Evolutionary conservation across 2,888 invertebrate genomes (phyloP), one percentile per base, ranked within the genome.

Genomic region (Apoda limacodes): DNA sequence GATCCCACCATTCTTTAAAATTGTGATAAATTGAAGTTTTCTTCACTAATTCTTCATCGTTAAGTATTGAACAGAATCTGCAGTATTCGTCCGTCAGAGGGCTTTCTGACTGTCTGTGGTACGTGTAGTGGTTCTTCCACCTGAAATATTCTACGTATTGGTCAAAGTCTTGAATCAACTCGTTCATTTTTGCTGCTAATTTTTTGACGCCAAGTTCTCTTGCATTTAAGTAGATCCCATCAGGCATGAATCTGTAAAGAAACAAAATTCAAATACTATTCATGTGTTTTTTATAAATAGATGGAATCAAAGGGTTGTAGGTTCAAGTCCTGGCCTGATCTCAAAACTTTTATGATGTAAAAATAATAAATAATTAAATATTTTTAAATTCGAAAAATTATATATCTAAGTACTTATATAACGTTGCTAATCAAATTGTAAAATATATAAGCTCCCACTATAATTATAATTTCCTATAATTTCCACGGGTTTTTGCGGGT

Each of bases 101-200:
- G 12, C 43, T 54, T 3, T 59, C 60, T 11, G 30, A 34, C 22
- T 58, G 60, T 23, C 37, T 46, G 28, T 70, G 48, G 25, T 60
- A 78, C 0, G 54, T 50, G 34, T 78, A 80, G 38, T 76, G 59
- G 15, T 63, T 71, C 28, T 47, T 60, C 76, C 76, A 78, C 37
- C 43, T 58, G 37, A 78, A 76, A 42, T 60, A 75, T 13, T 67
- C 46, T 0, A 53, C 49, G 14, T 76, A 78, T 17, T 53, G 30
- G 1, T 58, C 56, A 2, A 55, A 56, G 13, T 65, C 39, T 2
- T 53, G 45, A 4, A 74, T 69, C 1, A 80, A 40, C 12, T 55
- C 48, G 25, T 59, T 35, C 48, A 80, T 76, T 39, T 50, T 50
- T 5, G 41, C 36, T 1, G 69, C 74, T 24, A 80, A 40, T 25